Base-by-base conservation (phyloP, 2,888 invertebrate genomes). In the Pelosia muscerda region DNA sequence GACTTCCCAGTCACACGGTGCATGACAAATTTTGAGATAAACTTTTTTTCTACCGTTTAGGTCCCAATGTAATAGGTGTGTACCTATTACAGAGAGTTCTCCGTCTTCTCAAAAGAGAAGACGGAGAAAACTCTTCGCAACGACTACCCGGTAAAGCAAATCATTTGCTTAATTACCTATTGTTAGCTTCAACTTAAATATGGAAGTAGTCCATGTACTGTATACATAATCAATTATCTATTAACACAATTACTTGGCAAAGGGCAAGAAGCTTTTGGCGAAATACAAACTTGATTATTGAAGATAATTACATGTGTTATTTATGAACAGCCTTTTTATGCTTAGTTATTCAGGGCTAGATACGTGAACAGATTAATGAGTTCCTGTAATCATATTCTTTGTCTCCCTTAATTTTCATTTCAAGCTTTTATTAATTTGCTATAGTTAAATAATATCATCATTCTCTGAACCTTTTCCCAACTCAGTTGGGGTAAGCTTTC, bases 211-310 rank as follows among this genome's bases (percentile, higher is more conserved):
- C 9, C 9, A 53, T 13, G 8, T 58, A 38, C 69, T 69, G 65
- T 54, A 81, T 78, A 71, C 81, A 81, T 78, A 81, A 78, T 81
- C 81, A 78, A 73, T 73, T 63, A 65, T 28, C 55, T 69, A 73
- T 78, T 73, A 65, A 63, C 76, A 69, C 69, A 76, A 63, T 75
- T 68, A 75, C 71, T 78, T 74, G 81, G 38, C 54, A 26, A 53
- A 63, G 38, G 55, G 26, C 34, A 63, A 55, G 60, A 13, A 34
- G 61, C 26, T 26, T 62, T 42, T 57, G 22, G 38, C 42, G 42
- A 28, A 57, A 22, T 42, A 66, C 38, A 57, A 34, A 61, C 60
- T 55, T 60, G 54, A 54, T 63, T 67, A 67, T 63, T 57, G 25
- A 57, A 62, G 62, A 62, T 67, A 67, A 67, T 67, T 67, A 53